Conservation (phyloP, 2,113 vertebrate genomes). For the Syrmaticus mikado region DNA sequence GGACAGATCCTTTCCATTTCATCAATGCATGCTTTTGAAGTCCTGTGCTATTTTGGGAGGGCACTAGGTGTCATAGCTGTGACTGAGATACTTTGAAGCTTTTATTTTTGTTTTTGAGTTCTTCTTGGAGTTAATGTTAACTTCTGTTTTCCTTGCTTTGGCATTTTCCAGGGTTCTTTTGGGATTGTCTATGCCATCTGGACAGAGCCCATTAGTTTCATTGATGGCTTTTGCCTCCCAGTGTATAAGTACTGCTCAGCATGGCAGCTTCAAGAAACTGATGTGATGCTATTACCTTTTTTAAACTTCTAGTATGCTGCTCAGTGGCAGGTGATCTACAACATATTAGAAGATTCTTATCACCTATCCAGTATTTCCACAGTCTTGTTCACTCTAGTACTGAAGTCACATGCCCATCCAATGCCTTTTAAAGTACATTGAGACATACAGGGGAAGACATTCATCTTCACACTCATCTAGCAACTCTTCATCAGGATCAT, state of each 20-base stretch:
- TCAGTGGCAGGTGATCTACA: not conserved
- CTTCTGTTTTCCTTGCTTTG: not conserved
- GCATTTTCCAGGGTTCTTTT: not conserved
- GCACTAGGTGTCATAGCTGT: not conserved
- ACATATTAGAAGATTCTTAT: not conserved
- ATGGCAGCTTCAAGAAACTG: not conserved
- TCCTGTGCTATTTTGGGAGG: not conserved
- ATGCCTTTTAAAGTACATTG: not conserved
- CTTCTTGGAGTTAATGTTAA: not conserved
- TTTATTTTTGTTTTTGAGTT: not conserved
- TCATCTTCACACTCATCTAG: accelerated
- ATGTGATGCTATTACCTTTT: not conserved
- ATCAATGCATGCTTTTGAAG: not conserved
- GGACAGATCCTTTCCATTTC: not conserved
- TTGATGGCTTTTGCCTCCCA: not conserved
- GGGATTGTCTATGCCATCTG: not conserved
- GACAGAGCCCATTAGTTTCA: not conserved
- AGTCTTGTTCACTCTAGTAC: not conserved
- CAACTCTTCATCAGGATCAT: not conserved
- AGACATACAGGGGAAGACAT: not conserved
- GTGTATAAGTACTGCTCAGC: not conserved
- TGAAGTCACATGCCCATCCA: not conserved
- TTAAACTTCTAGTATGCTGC: not conserved
- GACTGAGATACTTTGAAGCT: not conserved
- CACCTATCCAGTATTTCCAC: not conserved